Evolutionary conservation across 2,113 vertebrate genomes (phyloP).

Genomic region (Numida meleagris): DNA sequence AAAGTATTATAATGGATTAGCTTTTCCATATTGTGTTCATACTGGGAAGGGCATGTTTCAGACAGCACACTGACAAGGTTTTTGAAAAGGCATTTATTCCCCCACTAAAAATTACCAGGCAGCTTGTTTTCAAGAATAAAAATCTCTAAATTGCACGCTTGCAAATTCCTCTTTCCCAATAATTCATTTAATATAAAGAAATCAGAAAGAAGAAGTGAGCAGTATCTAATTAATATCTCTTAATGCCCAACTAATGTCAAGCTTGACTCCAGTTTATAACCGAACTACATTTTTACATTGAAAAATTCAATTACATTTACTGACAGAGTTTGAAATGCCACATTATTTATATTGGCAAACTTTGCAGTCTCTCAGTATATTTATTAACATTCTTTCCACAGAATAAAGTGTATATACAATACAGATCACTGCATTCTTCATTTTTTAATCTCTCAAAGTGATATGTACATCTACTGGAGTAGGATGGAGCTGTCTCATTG

Average conservation of each 20-base stretch:
- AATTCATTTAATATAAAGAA: constrained; percentile 73
- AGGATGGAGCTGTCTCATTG: constrained; percentile 39
- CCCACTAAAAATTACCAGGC: constrained; percentile 68
- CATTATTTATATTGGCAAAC: constrained; percentile 79
- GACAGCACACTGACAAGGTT: constrained; percentile 69
- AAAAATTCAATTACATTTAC: constrained; percentile 82
- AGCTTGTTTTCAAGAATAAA: constrained; percentile 73
- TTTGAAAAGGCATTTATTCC: constrained; percentile 69
- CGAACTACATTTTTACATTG: constrained; percentile 77
- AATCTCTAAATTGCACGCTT: constrained; percentile 71
- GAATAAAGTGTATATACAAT: constrained; percentile 75
- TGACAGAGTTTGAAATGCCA: constrained; percentile 80
- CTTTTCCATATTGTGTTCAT: constrained; percentile 74
- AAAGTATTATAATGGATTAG: constrained; percentile 78
- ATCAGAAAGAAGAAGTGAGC: constrained; percentile 46
- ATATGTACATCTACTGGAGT: constrained; percentile 65
- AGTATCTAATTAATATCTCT: constrained; percentile 79
- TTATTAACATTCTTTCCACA: constrained; percentile 78
- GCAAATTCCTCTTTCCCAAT: constrained; percentile 65
- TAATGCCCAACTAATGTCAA: constrained; percentile 79
- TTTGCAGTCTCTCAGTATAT: constrained; percentile 72
- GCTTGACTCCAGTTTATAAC: constrained; percentile 76
- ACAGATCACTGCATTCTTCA: constrained; percentile 79
- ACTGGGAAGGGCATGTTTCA: constrained; percentile 69
- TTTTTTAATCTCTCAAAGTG: constrained; percentile 77